A percentile compares a stretch with the other conserved stretches of the same genome.
Conservation (phyloP, 2,113 vertebrate genomes). For the Tor tambroides region DNA sequence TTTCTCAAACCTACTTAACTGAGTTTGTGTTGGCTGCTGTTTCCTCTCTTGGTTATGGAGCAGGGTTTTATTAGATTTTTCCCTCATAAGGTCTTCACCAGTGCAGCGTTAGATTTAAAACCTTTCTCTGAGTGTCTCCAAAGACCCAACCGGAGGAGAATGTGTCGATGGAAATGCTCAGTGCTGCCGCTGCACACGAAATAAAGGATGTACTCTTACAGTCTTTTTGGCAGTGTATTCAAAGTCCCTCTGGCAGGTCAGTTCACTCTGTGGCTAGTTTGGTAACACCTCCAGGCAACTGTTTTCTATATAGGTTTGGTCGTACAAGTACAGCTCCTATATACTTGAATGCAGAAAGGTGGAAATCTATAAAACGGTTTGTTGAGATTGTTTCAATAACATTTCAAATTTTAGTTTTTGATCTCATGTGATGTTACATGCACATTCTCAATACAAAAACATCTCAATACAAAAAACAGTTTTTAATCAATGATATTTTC, state of each 20-base stretch:
- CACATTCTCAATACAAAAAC: neutral
- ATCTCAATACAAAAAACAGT: neutral
- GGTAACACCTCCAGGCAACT: neutral
- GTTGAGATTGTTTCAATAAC: neutral
- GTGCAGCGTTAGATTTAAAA: constrained; percentile 32
- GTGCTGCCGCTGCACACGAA: neutral
- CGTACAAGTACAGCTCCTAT: neutral
- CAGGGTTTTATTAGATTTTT: constrained; percentile 46
- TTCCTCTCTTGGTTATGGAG: constrained; percentile 42
- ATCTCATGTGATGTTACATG: neutral
- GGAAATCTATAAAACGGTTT: neutral
- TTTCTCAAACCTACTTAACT: constrained; percentile 25
- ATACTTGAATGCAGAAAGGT: neutral
- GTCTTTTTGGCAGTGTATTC: neutral
- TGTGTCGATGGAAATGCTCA: constrained; percentile 8
- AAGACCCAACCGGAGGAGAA: constrained; percentile 20
- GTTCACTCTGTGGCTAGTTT: neutral
- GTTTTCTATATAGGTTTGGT: constrained; percentile 7
- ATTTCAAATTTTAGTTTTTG: neutral
- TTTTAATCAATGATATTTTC: neutral
- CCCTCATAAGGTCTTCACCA: constrained; percentile 28
- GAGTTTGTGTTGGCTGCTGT: constrained; percentile 9
- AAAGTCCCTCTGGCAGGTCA: neutral
- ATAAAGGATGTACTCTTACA: neutral
- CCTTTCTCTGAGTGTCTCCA: constrained; percentile 28